Conservation (phyloP, 1,140 invertebrate species). For the Bombus picipes region DNA sequence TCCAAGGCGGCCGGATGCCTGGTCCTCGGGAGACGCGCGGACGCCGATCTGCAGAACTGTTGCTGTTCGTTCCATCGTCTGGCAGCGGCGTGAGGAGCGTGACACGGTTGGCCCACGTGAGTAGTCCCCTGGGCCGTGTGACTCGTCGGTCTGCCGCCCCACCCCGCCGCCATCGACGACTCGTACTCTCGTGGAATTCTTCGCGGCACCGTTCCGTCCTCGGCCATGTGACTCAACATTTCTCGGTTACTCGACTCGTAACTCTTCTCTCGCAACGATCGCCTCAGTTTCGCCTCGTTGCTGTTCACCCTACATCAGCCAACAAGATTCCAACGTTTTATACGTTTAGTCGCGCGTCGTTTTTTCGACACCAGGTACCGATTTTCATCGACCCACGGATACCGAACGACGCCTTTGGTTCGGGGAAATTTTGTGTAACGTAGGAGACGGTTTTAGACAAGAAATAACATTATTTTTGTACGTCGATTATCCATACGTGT, state of each 20-base stretch:
- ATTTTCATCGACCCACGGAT: background rate
- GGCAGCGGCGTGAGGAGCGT: slow-evolving; percentile 65
- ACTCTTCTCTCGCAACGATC: slow-evolving; percentile 76
- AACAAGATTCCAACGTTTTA: background rate
- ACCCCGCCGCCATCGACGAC: slow-evolving; percentile 57
- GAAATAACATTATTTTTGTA: too few species aligned
- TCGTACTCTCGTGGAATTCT: slow-evolving; percentile 72
- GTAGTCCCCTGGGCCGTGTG: slow-evolving; percentile 53
- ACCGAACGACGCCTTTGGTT: too few species aligned
- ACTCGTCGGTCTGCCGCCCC: slow-evolving; percentile 51
- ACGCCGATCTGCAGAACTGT: slow-evolving; percentile 89
- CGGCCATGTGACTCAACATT: slow-evolving; percentile 66
- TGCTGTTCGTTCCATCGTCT: slow-evolving; percentile 80
- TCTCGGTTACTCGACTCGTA: slow-evolving; percentile 72
- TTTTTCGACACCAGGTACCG: too few species aligned
- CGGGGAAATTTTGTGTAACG: too few species aligned
- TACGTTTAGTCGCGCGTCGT: background rate
- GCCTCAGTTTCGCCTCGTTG: slow-evolving; percentile 71
- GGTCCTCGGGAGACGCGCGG: slow-evolving; percentile 88
- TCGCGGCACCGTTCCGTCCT: slow-evolving; percentile 70
- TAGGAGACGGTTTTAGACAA: too few species aligned
- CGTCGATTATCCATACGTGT: background rate
- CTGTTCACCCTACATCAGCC: slow-evolving; percentile 51
- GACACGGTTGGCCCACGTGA: slow-evolving; percentile 64
- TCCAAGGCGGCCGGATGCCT: slow-evolving; percentile 75